Conservation (phyloP, 2,113 vertebrate species). For the Dermatemys mawii region DNA sequence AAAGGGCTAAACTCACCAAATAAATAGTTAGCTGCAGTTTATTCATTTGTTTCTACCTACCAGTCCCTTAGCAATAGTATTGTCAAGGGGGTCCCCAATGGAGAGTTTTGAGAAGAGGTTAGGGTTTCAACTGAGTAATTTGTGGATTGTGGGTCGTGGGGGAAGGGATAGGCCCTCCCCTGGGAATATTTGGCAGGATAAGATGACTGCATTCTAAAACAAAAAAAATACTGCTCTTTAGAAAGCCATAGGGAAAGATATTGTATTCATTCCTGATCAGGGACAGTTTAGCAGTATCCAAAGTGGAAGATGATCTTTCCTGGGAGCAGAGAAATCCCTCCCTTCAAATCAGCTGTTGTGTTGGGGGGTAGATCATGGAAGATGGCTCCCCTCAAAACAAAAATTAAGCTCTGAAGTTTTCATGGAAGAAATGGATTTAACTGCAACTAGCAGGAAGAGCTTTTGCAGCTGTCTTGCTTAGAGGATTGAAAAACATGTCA, state of each 20-base stretch:
- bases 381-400: background rate
- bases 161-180: background rate
- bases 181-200: background rate
- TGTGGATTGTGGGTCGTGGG: background rate
- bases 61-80: background rate
- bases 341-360: background rate
- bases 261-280: background rate
- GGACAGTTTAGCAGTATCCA: background rate
- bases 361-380: too few species aligned
- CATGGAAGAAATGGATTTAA: background rate
- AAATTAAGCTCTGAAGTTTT: background rate
- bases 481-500: background rate
- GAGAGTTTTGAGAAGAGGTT: accelerated
- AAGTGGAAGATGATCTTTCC: background rate
- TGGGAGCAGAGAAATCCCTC: background rate
- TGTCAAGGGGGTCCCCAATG: background rate
- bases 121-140: background rate
- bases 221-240: background rate
- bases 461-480: background rate
- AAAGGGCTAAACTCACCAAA: background rate
- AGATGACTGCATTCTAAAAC: background rate
- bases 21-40: background rate
- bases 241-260: background rate
- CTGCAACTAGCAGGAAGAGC: background rate
- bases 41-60: background rate